Evolutionary conservation across 1,140 invertebrate genomes (phyloP).

Genomic region (Diploscapter pachys): DNA sequence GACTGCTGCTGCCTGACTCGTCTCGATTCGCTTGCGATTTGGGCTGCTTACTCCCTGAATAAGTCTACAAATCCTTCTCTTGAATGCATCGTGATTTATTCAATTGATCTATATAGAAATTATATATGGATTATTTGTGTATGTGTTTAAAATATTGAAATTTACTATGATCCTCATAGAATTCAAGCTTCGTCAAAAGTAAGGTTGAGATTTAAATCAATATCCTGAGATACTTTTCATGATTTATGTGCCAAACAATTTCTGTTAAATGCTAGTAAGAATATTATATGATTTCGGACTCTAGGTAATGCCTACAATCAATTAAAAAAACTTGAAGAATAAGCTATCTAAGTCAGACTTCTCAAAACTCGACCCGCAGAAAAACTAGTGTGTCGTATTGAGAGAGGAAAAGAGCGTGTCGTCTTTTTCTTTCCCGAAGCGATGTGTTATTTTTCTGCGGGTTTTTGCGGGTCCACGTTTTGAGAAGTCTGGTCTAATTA

Average conservation of each 20-base stretch:
- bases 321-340: too few species aligned
- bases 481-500: background rate
- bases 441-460: background rate
- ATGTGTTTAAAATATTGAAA: too few species aligned
- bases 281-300: too few species aligned
- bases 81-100: background rate
- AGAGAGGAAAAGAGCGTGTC: background rate
- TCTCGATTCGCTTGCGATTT: slow-evolving; percentile 33
- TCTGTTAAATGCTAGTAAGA: too few species aligned
- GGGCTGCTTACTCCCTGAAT: slow-evolving; percentile 1
- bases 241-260: too few species aligned
- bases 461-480: background rate
- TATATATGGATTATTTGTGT: too few species aligned
- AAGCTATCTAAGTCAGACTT: too few species aligned
- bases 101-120: background rate
- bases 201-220: too few species aligned
- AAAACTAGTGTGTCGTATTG: background rate
- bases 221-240: too few species aligned
- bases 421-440: background rate
- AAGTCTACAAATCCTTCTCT: slow-evolving; percentile 7
- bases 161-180: too few species aligned
- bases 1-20: slow-evolving; percentile 44
- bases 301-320: too few species aligned
- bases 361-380: background rate
- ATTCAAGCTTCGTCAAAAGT: too few species aligned